Evolutionary conservation across 2,797 vertebrate species (phyloP), one percentile per base, ranked within the genome.

Genomic region (Protosalanx chinensis): DNA sequence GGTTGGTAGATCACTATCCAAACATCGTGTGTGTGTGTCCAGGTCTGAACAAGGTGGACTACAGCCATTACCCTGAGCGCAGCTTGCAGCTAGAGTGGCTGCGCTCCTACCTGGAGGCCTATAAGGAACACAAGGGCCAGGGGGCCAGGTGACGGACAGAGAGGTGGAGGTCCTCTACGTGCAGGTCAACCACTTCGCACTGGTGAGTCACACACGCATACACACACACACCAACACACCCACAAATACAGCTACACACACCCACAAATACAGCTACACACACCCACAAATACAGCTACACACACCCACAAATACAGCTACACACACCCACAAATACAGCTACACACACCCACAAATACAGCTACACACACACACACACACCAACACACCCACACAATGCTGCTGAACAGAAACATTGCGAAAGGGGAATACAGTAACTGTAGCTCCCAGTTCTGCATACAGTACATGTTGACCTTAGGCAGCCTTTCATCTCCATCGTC

Each of bases 41-140:
- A 98, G 98, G 97, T 83, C 90, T 98, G 80, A 98, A 95, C 71
- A 96, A 98, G 74, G 97, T 98, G 86, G 96, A 98, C 90, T 98
- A 98, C 86, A 95, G 89, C 76, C 91, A 95, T 78, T 99, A 99
- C 83, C 98, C 98, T 56, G 85, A 82, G 12, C 91, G 93, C 74
- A 78, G 87, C 51, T 91, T 97, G 49, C 97, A 99, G 88, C 84
- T 93, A 33, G 89, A 94, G 29, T 99, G 98, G 98, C 88, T 99
- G 57, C 91, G 92, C 70, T 91, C 94, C 57, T 99, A 99, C 81
- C 94, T 99, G 65, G 96, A 98, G 87, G 95, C 96, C 71, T 98
- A 95, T 86, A 96, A 98, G 84, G 94, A 96, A 29, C 93, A 90
- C 82, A 98, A 97, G 83, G 95, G 93, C 56, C 94, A 93, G 82